Evolutionary conservation across 1,140 invertebrate species (phyloP).

Genomic region (Cotesia vestalis): DNA sequence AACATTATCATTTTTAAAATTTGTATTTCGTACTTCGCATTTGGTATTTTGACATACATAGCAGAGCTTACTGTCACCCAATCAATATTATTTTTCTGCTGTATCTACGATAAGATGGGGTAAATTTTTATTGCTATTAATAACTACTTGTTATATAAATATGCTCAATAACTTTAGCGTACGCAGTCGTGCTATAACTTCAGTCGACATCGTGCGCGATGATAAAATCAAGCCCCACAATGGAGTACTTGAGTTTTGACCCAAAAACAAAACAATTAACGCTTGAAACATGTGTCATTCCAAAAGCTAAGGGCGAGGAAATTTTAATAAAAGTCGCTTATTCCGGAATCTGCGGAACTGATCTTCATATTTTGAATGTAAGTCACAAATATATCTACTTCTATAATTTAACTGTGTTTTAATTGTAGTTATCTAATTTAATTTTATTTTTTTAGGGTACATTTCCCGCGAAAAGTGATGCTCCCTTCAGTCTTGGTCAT

Average conservation of each 20-base stretch:
- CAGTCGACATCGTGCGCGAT: no score
- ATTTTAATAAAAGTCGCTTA: slow-evolving; percentile 73
- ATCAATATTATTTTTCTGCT: no score
- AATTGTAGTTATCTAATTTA: background rate
- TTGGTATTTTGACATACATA: no score
- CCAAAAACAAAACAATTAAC: slow-evolving; percentile 61
- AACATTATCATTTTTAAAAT: no score
- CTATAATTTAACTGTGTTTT: slow-evolving; percentile 16
- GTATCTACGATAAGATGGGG: no score
- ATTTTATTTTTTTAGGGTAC: slow-evolving; percentile 64
- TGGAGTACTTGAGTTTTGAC: slow-evolving; percentile 73
- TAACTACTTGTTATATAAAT: no score
- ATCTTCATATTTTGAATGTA: slow-evolving; percentile 80
- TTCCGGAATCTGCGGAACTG: slow-evolving; percentile 82
- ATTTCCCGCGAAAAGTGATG: slow-evolving; percentile 70
- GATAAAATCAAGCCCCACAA: slow-evolving; percentile 42
- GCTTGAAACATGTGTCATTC: slow-evolving; percentile 65
- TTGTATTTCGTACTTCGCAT: no score
- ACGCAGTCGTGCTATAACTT: no score
- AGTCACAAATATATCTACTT: slow-evolving; percentile 27
- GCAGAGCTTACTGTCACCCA: no score
- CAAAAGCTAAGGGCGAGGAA: slow-evolving; percentile 65
- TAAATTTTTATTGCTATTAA: no score
- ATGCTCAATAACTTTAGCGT: no score
- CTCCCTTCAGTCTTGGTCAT: slow-evolving; percentile 71